Base-by-base conservation (phyloP, 2,888 invertebrate genomes). In the Ochlodes sylvanus region DNA sequence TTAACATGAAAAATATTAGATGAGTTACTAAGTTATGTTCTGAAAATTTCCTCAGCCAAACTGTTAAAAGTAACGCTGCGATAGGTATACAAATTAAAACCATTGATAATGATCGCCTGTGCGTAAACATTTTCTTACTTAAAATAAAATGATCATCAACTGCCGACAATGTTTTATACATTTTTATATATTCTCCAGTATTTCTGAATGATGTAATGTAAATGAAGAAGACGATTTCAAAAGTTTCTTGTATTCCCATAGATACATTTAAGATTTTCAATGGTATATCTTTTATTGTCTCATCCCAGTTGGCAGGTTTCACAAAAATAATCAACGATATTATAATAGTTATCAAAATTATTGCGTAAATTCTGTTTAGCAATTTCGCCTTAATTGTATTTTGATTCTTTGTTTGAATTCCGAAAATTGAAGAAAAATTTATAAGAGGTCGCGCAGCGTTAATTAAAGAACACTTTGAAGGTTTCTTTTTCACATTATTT, bases 231-330 rank as follows among this genome's bases (percentile, higher is more conserved):
- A 79, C 64, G 2, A 75, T 76, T 79, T 88, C 88, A 10, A 77
- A 41, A 5, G 71, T 76, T 69, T 76, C 77, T 3, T 79, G 62
- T 9, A 74, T 70, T 1, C 78, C 77, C 60, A 75, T 86, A 2
- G 73, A 73, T 78, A 79, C 86, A 0, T 86, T 82, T 15, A 88
- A 65, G 34, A 86, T 75, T 42, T 84, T 83, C 4, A 89, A 69
- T 0, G 89, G 88, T 4, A 83, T 65, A 63, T 89, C 88, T 12
- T 76, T 65, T 57, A 69, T 78, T 0, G 83, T 83, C 2, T 79
- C 75, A 0, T 63, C 68, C 86, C 84, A 85, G 69, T 80, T 82
- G 0, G 63, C 67, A 0, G 86, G 84, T 15, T 54, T 76, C 0
- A 84, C 47, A n/a, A 76, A 71, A 5, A 70, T 12, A 2, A 74